phyloP scores from a whole-genome alignment of 2,113 vertebrate species.

The Amblyopsis rosae region DNA sequence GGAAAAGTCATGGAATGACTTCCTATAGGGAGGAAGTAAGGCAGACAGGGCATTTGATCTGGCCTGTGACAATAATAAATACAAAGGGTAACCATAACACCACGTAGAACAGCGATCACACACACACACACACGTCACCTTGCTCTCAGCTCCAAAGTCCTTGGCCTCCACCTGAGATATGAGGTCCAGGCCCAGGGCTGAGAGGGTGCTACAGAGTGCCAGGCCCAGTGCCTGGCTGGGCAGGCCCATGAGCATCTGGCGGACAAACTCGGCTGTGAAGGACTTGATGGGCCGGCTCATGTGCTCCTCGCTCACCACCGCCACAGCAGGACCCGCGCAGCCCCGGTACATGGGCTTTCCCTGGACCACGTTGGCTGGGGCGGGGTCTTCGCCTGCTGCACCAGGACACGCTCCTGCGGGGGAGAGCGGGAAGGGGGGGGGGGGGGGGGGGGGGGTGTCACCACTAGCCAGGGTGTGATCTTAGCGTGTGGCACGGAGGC shows the following conservation, averaged over 20 bases:
- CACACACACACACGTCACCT: slow-evolving; percentile 54
- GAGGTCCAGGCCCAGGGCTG: slow-evolving; percentile 89
- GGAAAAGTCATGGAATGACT: too few relatives aligned
- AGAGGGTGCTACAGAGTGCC: slow-evolving; percentile 92
- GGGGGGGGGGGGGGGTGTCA: background rate
- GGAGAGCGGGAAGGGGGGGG: background rate
- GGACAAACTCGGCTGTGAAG: slow-evolving; percentile 96
- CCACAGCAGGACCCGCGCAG: slow-evolving; percentile 57
- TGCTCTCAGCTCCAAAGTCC: slow-evolving; percentile 94
- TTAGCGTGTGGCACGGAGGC: too few relatives aligned
- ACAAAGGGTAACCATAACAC: background rate
- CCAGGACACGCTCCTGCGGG: slow-evolving; percentile 62
- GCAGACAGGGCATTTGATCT: too few relatives aligned
- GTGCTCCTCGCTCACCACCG: slow-evolving; percentile 93
- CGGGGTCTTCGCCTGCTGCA: slow-evolving; percentile 78
- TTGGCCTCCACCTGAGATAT: slow-evolving; percentile 94
- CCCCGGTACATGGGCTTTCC: slow-evolving; percentile 87
- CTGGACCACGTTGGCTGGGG: slow-evolving; percentile 84
- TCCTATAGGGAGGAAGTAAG: too few relatives aligned
- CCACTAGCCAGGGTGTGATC: background rate
- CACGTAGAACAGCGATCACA: background rate
- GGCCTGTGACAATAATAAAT: too few relatives aligned
- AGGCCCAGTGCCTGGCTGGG: slow-evolving; percentile 92
- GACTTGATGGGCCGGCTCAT: slow-evolving; percentile 96
- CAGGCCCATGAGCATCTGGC: slow-evolving; percentile 94